Base-by-base conservation (phyloP, 2,113 vertebrate genomes). In the Pangasianodon hypophthalmus region DNA sequence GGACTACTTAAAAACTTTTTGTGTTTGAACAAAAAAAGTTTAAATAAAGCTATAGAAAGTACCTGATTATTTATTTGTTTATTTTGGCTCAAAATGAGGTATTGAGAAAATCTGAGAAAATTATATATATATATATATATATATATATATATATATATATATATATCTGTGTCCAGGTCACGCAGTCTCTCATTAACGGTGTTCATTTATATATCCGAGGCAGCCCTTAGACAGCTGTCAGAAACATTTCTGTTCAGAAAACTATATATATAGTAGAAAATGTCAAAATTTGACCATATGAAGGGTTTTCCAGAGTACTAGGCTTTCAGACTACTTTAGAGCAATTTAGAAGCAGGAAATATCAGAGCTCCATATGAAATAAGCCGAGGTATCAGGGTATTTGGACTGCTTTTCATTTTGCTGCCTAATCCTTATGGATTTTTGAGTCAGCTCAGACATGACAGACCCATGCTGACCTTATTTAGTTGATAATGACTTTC, bases 401-500 rank as follows among this genome's bases (percentile, higher is more conserved):
- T 50, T 80, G 24, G 21, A 4, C 37, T 52, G 29, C 56, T 19
- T 80, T 87, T 64, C 56, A 62, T 81, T 60, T 88, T 52, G 46
- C 29, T 64, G 75, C n/a, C 5, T 19, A 75, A 10, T 21, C 71
- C 37, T 1, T 75, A 3, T 44, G 71, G 71, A 75, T 44, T 88
- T 80, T 50, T 46, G 52, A 80, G 44, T n/a, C 29, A 16, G 48
- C 48, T 84, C 18, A 50, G 69, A 58, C 56, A 64, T 10, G 48
- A 80, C 7, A 69, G 52, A 75, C 26, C 73, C 48, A 64, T 8
- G 18, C 6, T 7, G 32, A 46, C 64, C 11, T 89, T 82, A 44
- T 73, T 87, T 85, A 44, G 48, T 79, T 82, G 37, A 81, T 64
- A 86, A 52, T 81, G 41, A 82, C 48, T 71, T 69, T 41, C 24